A percentile compares a stretch with the other conserved stretches of the same genome.
phyloP scores from a whole-genome alignment of 2,797 vertebrate species.

The Tenualosa ilisha region DNA sequence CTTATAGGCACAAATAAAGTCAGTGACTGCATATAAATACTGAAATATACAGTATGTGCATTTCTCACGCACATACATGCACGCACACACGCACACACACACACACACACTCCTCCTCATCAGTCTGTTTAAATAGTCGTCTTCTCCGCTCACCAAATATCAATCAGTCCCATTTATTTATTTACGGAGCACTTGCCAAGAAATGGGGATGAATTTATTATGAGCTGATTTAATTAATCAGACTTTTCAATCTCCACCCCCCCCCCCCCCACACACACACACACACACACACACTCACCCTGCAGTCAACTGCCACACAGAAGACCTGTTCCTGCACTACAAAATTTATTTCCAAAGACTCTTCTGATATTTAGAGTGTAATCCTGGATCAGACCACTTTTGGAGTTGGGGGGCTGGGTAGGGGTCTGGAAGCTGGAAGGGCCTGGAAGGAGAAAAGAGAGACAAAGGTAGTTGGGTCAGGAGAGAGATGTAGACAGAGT shows the following conservation, averaged over 20 bases:
- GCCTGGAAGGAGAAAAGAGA: background rate
- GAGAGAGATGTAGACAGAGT: background rate
- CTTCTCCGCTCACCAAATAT: background rate
- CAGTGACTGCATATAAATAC: background rate
- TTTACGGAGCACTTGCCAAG: conserved; percentile 19
- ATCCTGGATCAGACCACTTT: background rate
- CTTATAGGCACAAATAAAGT: background rate
- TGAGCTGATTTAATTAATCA: conserved; percentile 21
- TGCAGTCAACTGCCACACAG: background rate
- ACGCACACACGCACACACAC: background rate
- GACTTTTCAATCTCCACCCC: background rate
- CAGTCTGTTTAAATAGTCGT: conserved; percentile 15
- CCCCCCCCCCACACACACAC: background rate
- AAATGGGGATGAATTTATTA: conserved; percentile 18
- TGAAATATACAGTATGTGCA: too few species aligned
- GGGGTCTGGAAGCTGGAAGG: background rate
- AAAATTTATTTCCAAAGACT: background rate
- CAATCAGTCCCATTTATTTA: conserved; percentile 28
- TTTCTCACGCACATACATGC: background rate
- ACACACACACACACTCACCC: background rate
- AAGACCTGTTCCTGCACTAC: background rate
- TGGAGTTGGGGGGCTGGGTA: background rate
- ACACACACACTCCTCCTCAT: background rate
- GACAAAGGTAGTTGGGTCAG: background rate
- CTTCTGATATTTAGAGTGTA: background rate